Base-by-base conservation (phyloP, 2,797 vertebrate genomes). In the Prunella strophiata region DNA sequence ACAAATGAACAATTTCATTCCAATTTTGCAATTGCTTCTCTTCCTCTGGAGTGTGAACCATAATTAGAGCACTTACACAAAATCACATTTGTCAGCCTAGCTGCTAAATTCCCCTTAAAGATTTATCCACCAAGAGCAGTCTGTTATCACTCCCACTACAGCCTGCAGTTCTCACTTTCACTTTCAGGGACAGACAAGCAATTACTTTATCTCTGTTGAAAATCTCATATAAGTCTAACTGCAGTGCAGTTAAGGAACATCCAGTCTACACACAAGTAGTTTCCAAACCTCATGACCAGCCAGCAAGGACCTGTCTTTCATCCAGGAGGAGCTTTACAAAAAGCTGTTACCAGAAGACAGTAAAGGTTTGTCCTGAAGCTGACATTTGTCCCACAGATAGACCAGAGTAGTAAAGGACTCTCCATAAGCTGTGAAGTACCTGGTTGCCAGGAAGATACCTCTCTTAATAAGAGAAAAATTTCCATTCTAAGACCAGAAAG, bases 71-170 rank as follows among this genome's bases (percentile, higher is more conserved):
- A 77, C 84, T 95, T 89, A 66, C 2, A 91, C 73, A 93, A 91
- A 96, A 96, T 87, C 88, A 50, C 72, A 87, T 95, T 97, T 96
- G 73, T 97, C 89, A 94, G 62, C 73, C 42, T 93, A 74, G 81
- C 82, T 88, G 74, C 58, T 87, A 65, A 96, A 71, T 72, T 73
- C 67, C 71, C 71, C 71, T 93, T 77, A 68, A 95, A 88, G 85
- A 59, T 95, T 94, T 93, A 85, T 80, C 91, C 81, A 89, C 68
- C 77, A 92, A 85, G 72, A 91, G 50, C 67, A 86, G 42, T 71
- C 61, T 85, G 77, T 88, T 97, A 83, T 85, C 84, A 62, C 79
- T 93, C 85, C 85, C 65, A 61, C 73, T 66, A 17, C 62, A 94
- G 80, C 59, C 48, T 83, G 38, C 55, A 50, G 62, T 91, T 92